Evolutionary conservation across 1,140 invertebrate species (phyloP).

Genomic region (Drosophila ambigua): DNA sequence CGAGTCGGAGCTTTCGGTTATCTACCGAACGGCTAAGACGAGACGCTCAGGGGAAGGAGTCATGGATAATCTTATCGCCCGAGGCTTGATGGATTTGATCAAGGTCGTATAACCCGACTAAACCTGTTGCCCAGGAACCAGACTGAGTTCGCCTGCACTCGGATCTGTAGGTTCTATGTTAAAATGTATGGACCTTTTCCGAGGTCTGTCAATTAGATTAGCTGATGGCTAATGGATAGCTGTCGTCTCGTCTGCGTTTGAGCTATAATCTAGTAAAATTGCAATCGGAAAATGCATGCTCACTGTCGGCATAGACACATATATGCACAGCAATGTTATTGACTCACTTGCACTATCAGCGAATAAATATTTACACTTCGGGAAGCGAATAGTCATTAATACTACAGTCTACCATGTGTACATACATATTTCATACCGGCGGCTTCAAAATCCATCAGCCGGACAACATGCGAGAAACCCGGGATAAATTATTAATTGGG

Average conservation of each 20-base stretch:
- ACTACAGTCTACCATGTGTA: not conserved
- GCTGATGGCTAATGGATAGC: too few relatives aligned
- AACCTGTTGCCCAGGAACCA: constrained; percentile 26
- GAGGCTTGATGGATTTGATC: constrained; percentile 15
- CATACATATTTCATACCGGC: constrained; percentile 1
- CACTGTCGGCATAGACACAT: not conserved
- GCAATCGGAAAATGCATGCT: not conserved
- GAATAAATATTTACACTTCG: too few relatives aligned
- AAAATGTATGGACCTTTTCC: constrained; percentile 10
- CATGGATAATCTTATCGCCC: constrained; percentile 42
- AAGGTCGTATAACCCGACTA: constrained; percentile 13
- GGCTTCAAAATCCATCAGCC: constrained; percentile 8
- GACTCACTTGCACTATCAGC: too few relatives aligned
- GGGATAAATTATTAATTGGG: constrained; percentile 40
- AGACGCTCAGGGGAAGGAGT: constrained; percentile 3
- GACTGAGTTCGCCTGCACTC: constrained; percentile 2
- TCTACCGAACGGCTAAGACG: constrained; percentile 1
- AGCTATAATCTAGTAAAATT: too few relatives aligned
- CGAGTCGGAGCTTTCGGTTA: not conserved
- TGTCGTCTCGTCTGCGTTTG: too few relatives aligned
- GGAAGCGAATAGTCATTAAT: not conserved
- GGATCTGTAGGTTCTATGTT: not conserved
- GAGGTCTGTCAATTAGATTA: constrained; percentile 25
- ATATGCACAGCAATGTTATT: too few relatives aligned
- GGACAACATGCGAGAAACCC: not conserved